These are phyloP conservation scores for Bombycilla garrulus DNA, from an alignment of 2,113 vertebrate genomes.

Conservation along the genomic window DNA sequence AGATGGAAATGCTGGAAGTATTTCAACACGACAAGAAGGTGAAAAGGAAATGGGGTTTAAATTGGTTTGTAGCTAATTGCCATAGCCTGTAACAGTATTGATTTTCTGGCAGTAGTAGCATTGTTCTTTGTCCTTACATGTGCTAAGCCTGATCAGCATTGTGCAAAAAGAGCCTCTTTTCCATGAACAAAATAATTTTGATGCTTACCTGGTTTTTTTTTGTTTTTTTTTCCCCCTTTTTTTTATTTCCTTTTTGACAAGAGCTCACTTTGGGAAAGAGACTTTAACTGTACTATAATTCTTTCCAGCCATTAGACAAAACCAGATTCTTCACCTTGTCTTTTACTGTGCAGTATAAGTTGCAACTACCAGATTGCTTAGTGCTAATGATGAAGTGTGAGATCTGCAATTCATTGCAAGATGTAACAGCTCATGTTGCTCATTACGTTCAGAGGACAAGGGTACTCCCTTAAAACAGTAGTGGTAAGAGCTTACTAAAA, in stretches of 20 bases:
- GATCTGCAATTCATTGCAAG: neutral
- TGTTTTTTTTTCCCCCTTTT: neutral
- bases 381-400: neutral
- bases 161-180: neutral
- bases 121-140: conserved; percentile 19
- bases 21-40: neutral
- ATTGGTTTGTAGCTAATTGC: conserved; percentile 57
- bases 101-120: conserved; percentile 31
- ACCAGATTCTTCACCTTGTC: neutral
- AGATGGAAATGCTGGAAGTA: conserved; percentile 25
- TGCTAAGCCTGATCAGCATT: neutral
- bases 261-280: neutral
- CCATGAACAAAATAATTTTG: neutral
- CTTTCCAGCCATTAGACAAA: neutral
- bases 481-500: neutral
- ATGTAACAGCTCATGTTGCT: neutral
- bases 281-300: neutral
- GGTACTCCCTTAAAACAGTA: neutral
- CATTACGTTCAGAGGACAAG: neutral
- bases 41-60: conserved; percentile 39
- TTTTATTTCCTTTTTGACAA: neutral
- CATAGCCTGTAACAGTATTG: conserved; percentile 30
- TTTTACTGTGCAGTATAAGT: neutral
- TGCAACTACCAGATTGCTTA: neutral
- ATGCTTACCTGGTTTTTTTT: neutral